A percentile compares a stretch with the other conserved stretches of the same genome.
Conservation (phyloP, 2,113 vertebrate species). For the Dipodomys merriami region DNA sequence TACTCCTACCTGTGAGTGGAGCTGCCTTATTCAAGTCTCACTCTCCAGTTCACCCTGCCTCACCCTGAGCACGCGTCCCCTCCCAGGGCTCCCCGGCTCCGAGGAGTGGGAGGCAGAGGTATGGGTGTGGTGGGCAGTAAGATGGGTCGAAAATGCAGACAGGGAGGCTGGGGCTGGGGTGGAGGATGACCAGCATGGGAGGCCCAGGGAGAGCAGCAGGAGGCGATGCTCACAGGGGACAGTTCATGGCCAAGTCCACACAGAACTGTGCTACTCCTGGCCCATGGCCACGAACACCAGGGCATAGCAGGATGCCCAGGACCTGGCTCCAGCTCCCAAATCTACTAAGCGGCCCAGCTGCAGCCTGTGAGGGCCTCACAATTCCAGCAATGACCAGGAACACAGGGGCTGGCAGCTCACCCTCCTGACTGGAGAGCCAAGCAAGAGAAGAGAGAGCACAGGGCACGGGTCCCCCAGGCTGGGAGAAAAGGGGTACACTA, state of each 20-base stretch:
- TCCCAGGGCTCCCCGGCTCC: neutral
- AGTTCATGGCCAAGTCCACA: neutral
- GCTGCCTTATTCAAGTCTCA: neutral
- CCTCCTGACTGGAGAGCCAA: neutral
- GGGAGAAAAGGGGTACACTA: neutral
- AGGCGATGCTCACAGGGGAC: neutral
- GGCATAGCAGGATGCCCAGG: neutral
- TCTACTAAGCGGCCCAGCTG: neutral
- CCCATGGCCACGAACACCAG: neutral
- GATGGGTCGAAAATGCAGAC: neutral
- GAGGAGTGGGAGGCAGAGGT: neutral
- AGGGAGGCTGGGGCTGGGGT: neutral
- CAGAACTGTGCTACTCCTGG: neutral
- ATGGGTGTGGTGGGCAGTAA: neutral
- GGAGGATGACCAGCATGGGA: neutral
- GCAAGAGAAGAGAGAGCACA: neutral
- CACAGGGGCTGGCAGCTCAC: neutral
- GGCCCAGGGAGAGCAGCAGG: neutral
- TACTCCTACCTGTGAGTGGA: neutral
- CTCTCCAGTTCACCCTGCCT: conserved; percentile 12
- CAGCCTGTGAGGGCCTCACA: neutral
- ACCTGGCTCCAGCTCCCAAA: neutral
- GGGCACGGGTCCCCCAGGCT: neutral
- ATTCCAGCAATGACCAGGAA: neutral
- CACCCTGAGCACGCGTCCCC: neutral